These are phyloP conservation scores for Cydia strobilella DNA, from an alignment of 1,140 invertebrate genomes.

Conservation along the genomic window DNA sequence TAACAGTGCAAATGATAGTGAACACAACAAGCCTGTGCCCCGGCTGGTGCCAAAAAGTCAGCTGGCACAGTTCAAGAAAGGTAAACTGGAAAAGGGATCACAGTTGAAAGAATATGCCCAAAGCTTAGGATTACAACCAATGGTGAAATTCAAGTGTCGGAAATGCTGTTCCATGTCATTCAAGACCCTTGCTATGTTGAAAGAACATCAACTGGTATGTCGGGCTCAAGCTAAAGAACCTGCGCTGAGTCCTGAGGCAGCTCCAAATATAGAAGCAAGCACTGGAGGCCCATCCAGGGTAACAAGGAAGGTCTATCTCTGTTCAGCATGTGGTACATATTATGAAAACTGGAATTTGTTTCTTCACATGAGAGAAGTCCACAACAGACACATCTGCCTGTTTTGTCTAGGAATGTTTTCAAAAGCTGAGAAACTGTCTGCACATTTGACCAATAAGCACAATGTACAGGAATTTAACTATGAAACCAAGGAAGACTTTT, in stretches of 20 bases:
- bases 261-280: conserved; percentile 52
- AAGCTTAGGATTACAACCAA: conserved; percentile 84
- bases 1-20: conserved; percentile 51
- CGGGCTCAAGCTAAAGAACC: conserved; percentile 72
- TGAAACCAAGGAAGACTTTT: conserved; percentile 83
- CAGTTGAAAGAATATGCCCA: conserved; percentile 83
- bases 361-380: conserved; percentile 88
- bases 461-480: conserved; percentile 85
- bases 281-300: conserved; percentile 81
- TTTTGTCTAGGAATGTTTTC: conserved; percentile 90
- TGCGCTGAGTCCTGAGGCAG: conserved; percentile 63
- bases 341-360: conserved; percentile 92
- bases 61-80: conserved; percentile 68
- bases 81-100: conserved; percentile 68
- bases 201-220: conserved; percentile 83
- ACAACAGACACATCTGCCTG: conserved; percentile 88
- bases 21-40: conserved; percentile 70
- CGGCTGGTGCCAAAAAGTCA: conserved; percentile 74
- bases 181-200: conserved; percentile 81
- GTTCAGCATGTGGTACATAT: conserved; percentile 88
- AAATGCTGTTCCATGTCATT: conserved; percentile 84
- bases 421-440: conserved; percentile 86
- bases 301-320: conserved; percentile 88
- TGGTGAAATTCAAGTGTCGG: conserved; percentile 84
- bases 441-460: conserved; percentile 88